phyloP scores from a whole-genome alignment of 2,113 vertebrate genomes.

The Ceyx melanurus region DNA sequence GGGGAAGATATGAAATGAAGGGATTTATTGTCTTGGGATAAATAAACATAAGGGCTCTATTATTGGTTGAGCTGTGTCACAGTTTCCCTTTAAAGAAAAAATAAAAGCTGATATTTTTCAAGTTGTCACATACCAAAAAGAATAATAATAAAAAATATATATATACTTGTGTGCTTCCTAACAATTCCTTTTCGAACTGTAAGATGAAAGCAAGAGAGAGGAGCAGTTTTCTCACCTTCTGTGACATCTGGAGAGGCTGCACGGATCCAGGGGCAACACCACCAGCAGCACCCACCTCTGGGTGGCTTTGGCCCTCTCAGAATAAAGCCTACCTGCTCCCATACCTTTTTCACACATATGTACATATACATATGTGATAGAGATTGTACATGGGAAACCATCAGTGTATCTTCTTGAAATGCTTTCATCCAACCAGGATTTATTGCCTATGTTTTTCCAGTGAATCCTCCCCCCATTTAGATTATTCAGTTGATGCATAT shows the following conservation, averaged over 20 bases:
- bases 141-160: not conserved
- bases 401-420: not conserved
- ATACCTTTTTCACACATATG: fast-evolving
- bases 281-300: not conserved
- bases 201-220: not conserved
- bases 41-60: not conserved
- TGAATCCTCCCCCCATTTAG: not conserved
- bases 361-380: fast-evolving
- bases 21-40: not conserved
- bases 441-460: not conserved
- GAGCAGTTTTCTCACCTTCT: not conserved
- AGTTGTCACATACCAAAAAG: not conserved
- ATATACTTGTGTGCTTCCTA: not conserved
- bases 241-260: fast-evolving
- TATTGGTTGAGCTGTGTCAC: not conserved
- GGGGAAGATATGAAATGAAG: fast-evolving
- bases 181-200: not conserved
- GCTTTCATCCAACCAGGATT: not conserved
- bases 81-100: not conserved
- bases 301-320: not conserved
- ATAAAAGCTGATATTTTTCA: not conserved
- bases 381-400: not conserved
- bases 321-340: not conserved
- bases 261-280: fast-evolving
- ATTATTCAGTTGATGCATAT: not conserved